These are phyloP conservation scores for Apis florea DNA, from an alignment of 1,140 invertebrate genomes.

Conservation along the genomic window DNA sequence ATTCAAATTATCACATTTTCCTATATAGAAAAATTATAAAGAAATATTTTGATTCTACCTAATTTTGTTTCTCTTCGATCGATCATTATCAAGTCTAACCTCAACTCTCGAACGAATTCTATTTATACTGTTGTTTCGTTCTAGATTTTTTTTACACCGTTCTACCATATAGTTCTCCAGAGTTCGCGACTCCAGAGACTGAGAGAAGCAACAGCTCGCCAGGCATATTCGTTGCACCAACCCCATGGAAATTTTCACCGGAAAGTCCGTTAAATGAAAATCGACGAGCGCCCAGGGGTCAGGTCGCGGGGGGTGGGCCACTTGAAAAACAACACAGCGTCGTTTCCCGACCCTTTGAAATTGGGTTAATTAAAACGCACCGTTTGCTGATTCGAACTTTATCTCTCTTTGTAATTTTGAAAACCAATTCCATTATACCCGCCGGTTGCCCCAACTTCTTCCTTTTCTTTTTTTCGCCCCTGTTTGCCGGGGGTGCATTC, in stretches of 20 bases:
- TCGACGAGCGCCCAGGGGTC: constrained; percentile 10
- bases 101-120: no score
- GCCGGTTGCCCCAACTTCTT: background rate
- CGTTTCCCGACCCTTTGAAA: background rate
- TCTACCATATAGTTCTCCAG: no score
- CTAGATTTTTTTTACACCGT: no score
- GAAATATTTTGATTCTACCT: no score
- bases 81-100: no score
- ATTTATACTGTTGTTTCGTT: constrained; percentile 46
- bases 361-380: constrained; percentile 34
- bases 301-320: background rate
- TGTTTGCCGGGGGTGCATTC: background rate
- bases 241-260: constrained; percentile 32
- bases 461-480: background rate
- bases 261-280: constrained; percentile 29
- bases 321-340: constrained; percentile 22
- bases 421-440: constrained; percentile 11
- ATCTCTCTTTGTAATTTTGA: constrained; percentile 22
- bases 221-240: background rate
- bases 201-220: constrained; percentile 8
- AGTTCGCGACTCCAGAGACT: no score
- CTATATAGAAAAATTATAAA: no score
- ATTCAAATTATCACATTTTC: no score
- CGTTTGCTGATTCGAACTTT: constrained; percentile 25
- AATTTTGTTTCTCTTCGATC: no score